These are phyloP conservation scores for Neolamprologus cancellatus DNA, from an alignment of 2,113 vertebrate genomes.

Conservation along the genomic window DNA sequence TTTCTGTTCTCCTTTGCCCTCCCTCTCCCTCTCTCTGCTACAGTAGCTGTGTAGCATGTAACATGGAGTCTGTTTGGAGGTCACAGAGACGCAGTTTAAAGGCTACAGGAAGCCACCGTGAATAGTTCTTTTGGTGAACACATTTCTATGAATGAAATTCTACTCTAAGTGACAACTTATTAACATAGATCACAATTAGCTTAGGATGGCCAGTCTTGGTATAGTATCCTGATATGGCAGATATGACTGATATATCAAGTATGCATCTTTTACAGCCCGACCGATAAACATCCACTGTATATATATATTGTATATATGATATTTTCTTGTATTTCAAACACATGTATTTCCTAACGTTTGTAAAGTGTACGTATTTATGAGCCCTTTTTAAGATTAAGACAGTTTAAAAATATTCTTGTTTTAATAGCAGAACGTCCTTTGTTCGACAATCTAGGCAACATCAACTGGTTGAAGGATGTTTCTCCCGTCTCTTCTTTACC, in stretches of 20 bases:
- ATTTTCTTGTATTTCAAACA: not conserved
- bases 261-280: not conserved
- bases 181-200: not conserved
- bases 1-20: not conserved
- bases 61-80: not conserved
- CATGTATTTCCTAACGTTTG: not conserved
- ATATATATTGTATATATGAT: not conserved
- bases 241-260: not conserved
- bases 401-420: not conserved
- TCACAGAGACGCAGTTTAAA: not conserved
- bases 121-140: not conserved
- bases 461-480: not conserved
- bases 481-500: not conserved
- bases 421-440: not conserved
- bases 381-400: not conserved
- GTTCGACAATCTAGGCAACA: not conserved
- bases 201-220: not conserved
- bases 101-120: not conserved
- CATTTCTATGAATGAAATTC: not conserved
- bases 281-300: not conserved
- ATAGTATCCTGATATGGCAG: not conserved
- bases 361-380: not conserved
- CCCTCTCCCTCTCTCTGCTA: not conserved
- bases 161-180: not conserved
- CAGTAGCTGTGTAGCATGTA: not conserved